phyloP scores from a whole-genome alignment of 2,888 invertebrate genomes.

The Pardosa pseudoannulata region DNA sequence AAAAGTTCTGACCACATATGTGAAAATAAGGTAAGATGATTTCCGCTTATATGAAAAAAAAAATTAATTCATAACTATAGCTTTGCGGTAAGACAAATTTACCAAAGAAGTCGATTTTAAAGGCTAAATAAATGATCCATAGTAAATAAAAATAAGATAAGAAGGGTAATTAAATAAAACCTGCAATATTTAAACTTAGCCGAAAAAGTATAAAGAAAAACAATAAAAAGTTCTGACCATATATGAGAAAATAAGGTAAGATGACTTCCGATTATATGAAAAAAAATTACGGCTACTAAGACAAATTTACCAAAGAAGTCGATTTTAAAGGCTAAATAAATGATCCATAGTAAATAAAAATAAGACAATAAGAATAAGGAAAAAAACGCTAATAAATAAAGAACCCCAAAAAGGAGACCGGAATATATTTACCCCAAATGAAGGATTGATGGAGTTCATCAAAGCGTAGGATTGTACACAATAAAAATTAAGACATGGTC shows the following conservation, averaged over 20 bases:
- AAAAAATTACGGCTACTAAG: too few relatives aligned
- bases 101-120: neutral
- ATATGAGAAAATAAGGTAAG: too few relatives aligned
- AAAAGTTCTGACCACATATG: too few relatives aligned
- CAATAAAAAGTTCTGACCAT: too few relatives aligned
- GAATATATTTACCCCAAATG: conserved; percentile 65
- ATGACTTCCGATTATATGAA: neutral
- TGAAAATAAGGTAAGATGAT: too few relatives aligned
- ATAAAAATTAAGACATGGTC: too few relatives aligned
- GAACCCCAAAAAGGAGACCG: conserved; percentile 27
- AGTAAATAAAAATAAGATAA: conserved; percentile 61
- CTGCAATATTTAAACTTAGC: too few relatives aligned
- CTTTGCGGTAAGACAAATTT: neutral
- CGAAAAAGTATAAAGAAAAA: too few relatives aligned
- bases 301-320: neutral
- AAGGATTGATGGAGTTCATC: conserved; percentile 65
- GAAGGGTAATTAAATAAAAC: conserved; percentile 1
- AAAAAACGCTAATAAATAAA: conserved; percentile 25
- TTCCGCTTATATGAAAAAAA: neutral
- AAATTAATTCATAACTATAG: too few relatives aligned
- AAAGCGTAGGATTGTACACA: conserved; percentile 24
- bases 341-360: conserved; percentile 61
- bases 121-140: conserved; percentile 25
- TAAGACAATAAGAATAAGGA: conserved; percentile 2
- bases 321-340: conserved; percentile 20